Base-by-base conservation (phyloP, 2,888 invertebrate species). In the Lochmaea crataegi region DNA sequence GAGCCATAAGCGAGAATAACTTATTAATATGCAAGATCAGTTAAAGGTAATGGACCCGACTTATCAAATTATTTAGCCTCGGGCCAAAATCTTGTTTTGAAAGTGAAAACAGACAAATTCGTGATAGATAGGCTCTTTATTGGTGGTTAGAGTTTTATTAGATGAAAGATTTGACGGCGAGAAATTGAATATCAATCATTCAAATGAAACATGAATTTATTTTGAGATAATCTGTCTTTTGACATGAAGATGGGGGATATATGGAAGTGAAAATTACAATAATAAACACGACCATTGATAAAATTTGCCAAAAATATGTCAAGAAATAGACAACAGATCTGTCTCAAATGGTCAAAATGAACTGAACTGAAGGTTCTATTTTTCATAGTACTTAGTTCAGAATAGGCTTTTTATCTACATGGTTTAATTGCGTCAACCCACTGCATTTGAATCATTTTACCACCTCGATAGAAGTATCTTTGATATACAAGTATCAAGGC, bases 1-100 rank as follows among this genome's bases (percentile, higher is more conserved):
- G 64, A 73, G 71, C 68, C 75, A 72, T 72, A 73, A 74, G 71
- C 69, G 74, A 69, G 71, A 48, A 72, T 75, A 73, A 76, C 73
- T 75, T 73, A 77, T 77, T 77, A 77, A 60, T 74, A 77, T 75
- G 73, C 75, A 70, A 65, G 75, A 76, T 75, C 41, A 38, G 75
- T 75, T 65, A 73, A 71, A 56, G 67, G 75, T 73, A 76, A 76
- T 76, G 74, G 76, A 76, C 65, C 70, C 65, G 64, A 65, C 72
- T 48, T 48, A 66, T 65, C 70, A 68, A 64, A 74, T 67, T 69
- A 26, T 63, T 72, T 18, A 18, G 66, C 72, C 41, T 18, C 45
- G 48, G 72, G 73, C 64, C 22, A 22, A 70, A 65, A 64, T 64
- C 60, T 68, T 42, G 16, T 65, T 71, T 68, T 38, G 71, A 74